Base-by-base conservation (phyloP, 2,888 invertebrate genomes). In the Hipparchia sbordonii region DNA sequence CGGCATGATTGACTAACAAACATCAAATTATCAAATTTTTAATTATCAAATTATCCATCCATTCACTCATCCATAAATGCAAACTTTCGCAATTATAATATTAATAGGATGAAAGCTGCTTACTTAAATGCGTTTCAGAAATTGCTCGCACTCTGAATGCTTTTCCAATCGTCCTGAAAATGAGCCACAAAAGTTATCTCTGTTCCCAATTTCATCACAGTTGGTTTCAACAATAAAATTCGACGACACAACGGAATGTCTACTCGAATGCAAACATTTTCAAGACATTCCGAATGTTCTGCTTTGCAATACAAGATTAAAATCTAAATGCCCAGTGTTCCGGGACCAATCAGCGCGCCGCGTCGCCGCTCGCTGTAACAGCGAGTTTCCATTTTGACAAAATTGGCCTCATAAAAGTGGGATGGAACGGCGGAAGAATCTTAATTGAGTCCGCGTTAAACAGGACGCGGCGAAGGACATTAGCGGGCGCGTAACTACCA, bases 381-480 rank as follows among this genome's bases (percentile, higher is more conserved):
- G 59, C 75, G 79, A 82, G 81, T 82, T 84, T 84, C 85, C 83
- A 84, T 81, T 83, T 87, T 85, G 82, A 85, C 82, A 81, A 85
- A 87, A 87, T 87, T 84, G 82, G 85, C 74, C 81, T 79, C 83
- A 85, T 87, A 87, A 88, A 88, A 86, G 81, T 81, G 83, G 82
- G 83, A 82, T 78, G 81, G 79, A 79, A 81, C 84, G 84, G 77
- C 81, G 82, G 79, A 79, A 84, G 90, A 89, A 90, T 91, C 88
- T 90, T 91, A 91, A 91, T 91, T 89, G 89, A 89, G 88, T 87
- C 85, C 80, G 80, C 81, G 79, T 84, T 82, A 81, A 81, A 78
- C 70, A 67, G 75, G 56, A 75, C 56, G 60, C 70, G 80, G 82
- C 60, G 56, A 67, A 83, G 82, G 76, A 66, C 39, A 78, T 2